Base-by-base conservation (phyloP, 2,888 invertebrate species). In the Galeruca laticollis region DNA sequence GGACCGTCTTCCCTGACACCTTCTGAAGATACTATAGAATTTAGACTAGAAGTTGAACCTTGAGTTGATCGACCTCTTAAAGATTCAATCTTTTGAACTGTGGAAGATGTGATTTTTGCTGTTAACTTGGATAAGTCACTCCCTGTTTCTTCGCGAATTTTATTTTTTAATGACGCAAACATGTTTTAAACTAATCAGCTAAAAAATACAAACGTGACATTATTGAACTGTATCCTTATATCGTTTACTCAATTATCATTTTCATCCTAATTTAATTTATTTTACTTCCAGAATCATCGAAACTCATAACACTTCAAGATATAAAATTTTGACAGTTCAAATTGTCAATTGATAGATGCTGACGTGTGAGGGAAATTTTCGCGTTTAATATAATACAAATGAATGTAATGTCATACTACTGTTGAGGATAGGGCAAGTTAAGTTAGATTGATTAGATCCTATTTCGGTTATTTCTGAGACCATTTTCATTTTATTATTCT, bases 111-210 rank as follows among this genome's bases (percentile, higher is more conserved):
- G 60, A 86, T 84, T 80, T 86, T 86, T 33, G 85, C 82, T 49
- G 85, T 86, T 72, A 86, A 75, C 77, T 86, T 86, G 6, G 84
- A 84, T 68, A 94, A 88, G 84, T 95, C 94, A 83, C 90, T 93
- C 60, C 95, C 95, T 74, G 94, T 94, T 87, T 95, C 95, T 84
- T 95, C 94, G 79, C 93, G 92, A 79, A 95, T 95, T 88, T 95
- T 95, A 86, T 94, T 95, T 86, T 95, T 95, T 75, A 96, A 86
- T 81, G 93, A 93, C 62, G 94, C 92, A 85, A 96, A 96, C 95
- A 96, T 96, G 21, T 64, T 64, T 64, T 43, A 54, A 64, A 21
- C 49, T 64, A 57, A 18, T 57, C 56, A 4, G 40, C 54, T 54
- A 21, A 35, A 54, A 31, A 37, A 37, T 37, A 21, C 31, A 54